Base-by-base conservation (phyloP, 2,797 vertebrate species). In the Paramormyrops hopkinsi region DNA sequence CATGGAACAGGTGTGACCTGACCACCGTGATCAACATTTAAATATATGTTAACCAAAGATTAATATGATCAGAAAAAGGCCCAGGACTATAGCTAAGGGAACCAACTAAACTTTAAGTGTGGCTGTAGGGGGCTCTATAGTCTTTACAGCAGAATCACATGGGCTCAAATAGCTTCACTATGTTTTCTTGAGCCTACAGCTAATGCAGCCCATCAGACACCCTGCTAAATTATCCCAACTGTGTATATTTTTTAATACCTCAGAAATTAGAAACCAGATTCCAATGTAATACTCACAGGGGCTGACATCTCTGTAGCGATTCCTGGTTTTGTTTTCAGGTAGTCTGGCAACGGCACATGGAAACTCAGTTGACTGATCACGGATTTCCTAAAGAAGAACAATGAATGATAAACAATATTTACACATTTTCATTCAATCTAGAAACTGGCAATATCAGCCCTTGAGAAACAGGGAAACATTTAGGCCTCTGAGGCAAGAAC, bases 251-350 rank as follows among this genome's bases (percentile, higher is more conserved):
- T 84, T 48, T 84, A 48, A 84, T 84, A 12, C 44, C 82, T 22
- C 17, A 84, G 8, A 48, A 84, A 22, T 48, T 50, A 84, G 44
- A 51, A 48, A 50, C 11, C 50, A 37, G 6, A 19, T 56, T 69
- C 3, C 29, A 25, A 29, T 25, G 86, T 65, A 37, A 88, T 65
- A 98, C 98, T 97, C 94, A 99, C 99, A 99, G 87, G 99, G 99
- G 92, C 98, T 99, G 93, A 99, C 99, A 92, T 99, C 99, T 96
- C 98, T 96, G 96, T 99, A 99, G 93, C 99, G 98, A 94, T 99
- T 99, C 93, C 98, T 97, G 92, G 91, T 97, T 96, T 98, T 99
- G 96, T 99, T 99, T 94, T 97, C 97, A 3, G 97, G 97, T 94
- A 97, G 95, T 95, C 98, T 98, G 93, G 99, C 98, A 93, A 98